Evolutionary conservation across 53 echinoderm and acorn worm genomes (phyloP).

Genomic region (Paelopatides confundens): DNA sequence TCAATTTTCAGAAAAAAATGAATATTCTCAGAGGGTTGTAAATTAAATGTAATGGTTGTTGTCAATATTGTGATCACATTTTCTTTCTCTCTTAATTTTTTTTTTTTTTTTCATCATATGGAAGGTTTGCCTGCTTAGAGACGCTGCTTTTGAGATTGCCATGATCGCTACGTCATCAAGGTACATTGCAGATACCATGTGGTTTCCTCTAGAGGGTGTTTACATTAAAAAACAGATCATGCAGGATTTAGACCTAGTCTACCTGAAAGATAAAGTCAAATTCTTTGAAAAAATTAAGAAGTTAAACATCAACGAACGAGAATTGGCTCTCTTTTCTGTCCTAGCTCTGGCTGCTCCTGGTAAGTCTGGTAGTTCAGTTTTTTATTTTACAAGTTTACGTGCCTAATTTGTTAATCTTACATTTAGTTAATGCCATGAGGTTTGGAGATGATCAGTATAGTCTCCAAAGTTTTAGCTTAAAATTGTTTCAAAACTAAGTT

Average conservation of each 20-base stretch:
- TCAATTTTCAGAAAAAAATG: no score
- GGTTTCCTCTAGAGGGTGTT: conserved; percentile 93
- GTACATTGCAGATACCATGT: conserved; percentile 91
- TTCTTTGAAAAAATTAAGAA: conserved; percentile 99
- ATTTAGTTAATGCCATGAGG: no score
- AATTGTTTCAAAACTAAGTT: no score
- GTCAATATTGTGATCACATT: no score
- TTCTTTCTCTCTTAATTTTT: no score
- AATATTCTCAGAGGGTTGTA: no score
- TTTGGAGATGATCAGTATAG: no score
- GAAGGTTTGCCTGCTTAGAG: conserved; percentile 85
- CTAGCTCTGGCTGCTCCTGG: conserved; percentile 91
- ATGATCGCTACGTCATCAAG: conserved; percentile 94
- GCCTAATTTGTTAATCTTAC: no score
- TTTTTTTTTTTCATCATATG: no score
- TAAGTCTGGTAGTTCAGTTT: conserved; percentile 19
- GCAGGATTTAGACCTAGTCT: conserved; percentile 85
- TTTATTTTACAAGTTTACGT: no score
- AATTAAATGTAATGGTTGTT: no score
- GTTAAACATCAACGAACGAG: conserved; percentile 89
- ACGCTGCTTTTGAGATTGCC: conserved; percentile 95
- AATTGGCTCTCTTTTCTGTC: conserved; percentile 94
- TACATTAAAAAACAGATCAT: conserved; percentile 88
- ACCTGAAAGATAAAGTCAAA: conserved; percentile 87
- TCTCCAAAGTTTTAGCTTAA: no score